Base-by-base conservation (phyloP, 1,140 invertebrate species). In the Babylonia areolata region DNA sequence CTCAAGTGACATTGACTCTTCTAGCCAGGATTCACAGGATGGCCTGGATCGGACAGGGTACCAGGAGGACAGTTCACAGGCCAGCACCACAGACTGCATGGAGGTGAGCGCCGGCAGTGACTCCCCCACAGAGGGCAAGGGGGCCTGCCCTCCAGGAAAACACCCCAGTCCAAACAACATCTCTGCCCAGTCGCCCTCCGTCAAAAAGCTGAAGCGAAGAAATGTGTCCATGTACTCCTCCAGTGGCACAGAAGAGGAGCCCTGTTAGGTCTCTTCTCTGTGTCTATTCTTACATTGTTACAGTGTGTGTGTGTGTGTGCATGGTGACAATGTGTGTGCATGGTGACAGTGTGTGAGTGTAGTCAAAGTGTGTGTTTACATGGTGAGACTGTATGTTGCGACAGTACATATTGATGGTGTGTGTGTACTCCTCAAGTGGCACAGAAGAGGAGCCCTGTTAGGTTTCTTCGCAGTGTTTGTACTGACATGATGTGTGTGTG, bases 151-250 rank as follows among this genome's bases (percentile, higher is more conserved):
- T 64, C 2, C 2, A 6, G 3, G 35, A n/a, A 31, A 86, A 39
- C 35, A 23, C 39, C 58, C 31, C 23, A 58, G 79, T 31, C 54
- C 78, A 9, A 23, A 31, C n/a, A 64, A 64, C 69, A 54, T 39
- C 42, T 54, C 28, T 31, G 31, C 20, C 2, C 1, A 9, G 20
- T 37, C 54, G 2, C 35, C 85, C 1, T 11, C 35, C 20, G 71
- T 51, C 15, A 89, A 88, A 40, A 86, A 86, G 35, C 75, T 90
- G 46, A 90, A 87, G 80, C 80, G 89, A 31, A 81, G 89, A 64
- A 90, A 90, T 40, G 82, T 86, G 17, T 87, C 89, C 23, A 31
- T 90, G 37, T 90, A 90, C 77, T 42, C 81, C 17, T 35, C 77
- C n/a, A 77, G 71, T 35, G 58, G n/a, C 12, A 46, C 51, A 15